Conservation (phyloP, 2,113 vertebrate species). For the Nycticebus coucang region DNA sequence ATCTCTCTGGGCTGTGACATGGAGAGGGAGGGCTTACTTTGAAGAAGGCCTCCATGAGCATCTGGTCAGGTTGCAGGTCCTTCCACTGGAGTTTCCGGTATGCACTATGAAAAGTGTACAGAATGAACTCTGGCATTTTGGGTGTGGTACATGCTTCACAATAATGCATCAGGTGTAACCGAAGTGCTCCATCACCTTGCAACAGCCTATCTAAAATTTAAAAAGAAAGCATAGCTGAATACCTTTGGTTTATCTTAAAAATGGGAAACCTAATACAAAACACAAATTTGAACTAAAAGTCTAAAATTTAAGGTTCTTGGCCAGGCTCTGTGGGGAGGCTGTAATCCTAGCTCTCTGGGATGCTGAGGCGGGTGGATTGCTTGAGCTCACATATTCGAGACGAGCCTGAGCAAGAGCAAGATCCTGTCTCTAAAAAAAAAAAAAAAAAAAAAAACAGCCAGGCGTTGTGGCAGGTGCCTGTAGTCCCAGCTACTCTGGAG, state of each 20-base stretch:
- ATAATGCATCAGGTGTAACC: conserved; percentile 94
- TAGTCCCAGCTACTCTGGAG: too few species aligned
- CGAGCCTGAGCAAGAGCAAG: too few species aligned
- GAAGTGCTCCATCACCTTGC: conserved; percentile 92
- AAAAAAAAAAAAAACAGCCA: too few species aligned
- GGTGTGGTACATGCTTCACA: conserved; percentile 93
- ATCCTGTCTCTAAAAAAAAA: too few species aligned
- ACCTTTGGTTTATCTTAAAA: neutral
- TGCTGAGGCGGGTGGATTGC: too few species aligned
- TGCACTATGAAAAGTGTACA: conserved; percentile 93
- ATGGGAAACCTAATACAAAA: neutral
- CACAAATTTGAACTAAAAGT: conserved; percentile 15
- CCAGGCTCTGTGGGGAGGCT: too few species aligned
- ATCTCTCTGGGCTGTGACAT: accelerated
- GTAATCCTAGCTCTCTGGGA: too few species aligned
- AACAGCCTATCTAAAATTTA: conserved; percentile 90
- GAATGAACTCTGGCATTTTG: conserved; percentile 94
- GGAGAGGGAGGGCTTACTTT: conserved; percentile 85
- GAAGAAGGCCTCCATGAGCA: conserved; percentile 97
- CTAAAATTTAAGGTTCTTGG: conserved; percentile 25
- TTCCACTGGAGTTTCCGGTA: conserved; percentile 92
- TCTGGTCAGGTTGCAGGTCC: conserved; percentile 93
- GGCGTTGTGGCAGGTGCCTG: too few species aligned
- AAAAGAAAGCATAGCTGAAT: conserved; percentile 51
- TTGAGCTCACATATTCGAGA: too few species aligned